phyloP scores from a whole-genome alignment of 2,113 vertebrate species.

The Oreochromis niloticus region DNA sequence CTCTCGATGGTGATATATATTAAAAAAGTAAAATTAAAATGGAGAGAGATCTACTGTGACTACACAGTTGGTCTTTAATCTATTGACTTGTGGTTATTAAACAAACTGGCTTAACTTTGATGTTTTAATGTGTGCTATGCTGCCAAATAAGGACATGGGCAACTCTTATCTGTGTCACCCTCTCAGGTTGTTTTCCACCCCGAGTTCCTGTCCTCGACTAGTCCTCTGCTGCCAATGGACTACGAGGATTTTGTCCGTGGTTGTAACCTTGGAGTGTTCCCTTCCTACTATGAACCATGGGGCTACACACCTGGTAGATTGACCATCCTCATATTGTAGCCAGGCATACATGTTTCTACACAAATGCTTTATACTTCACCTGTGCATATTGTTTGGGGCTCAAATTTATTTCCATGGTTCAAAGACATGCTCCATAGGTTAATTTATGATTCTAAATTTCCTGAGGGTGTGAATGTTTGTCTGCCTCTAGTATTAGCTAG shows the following conservation, averaged over 20 bases:
- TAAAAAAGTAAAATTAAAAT: not conserved
- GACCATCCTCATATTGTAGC: not conserved
- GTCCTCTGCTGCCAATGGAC: conserved; percentile 92
- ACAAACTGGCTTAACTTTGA: not conserved
- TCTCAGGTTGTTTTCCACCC: conserved; percentile 90
- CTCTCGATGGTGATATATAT: not conserved
- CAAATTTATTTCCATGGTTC: not conserved
- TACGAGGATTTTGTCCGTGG: conserved; percentile 97
- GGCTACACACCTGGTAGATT: conserved; percentile 91
- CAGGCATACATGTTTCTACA: not conserved
- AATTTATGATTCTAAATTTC: not conserved
- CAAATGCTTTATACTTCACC: not conserved
- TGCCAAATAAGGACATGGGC: not conserved
- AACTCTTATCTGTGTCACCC: not conserved
- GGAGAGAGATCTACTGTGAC: not conserved
- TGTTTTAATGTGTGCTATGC: not conserved
- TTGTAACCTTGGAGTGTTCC: conserved; percentile 95
- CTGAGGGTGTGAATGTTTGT: not conserved
- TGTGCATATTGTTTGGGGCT: not conserved
- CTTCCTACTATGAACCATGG: conserved; percentile 98
- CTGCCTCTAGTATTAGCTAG: not conserved
- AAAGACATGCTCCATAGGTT: not conserved
- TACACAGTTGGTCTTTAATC: not conserved
- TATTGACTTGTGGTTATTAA: not conserved
- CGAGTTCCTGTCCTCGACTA: conserved; percentile 96